Evolutionary conservation across 2,888 invertebrate genomes (phyloP), one percentile per base, ranked within the genome.

Genomic region (Augiades crinisus): DNA sequence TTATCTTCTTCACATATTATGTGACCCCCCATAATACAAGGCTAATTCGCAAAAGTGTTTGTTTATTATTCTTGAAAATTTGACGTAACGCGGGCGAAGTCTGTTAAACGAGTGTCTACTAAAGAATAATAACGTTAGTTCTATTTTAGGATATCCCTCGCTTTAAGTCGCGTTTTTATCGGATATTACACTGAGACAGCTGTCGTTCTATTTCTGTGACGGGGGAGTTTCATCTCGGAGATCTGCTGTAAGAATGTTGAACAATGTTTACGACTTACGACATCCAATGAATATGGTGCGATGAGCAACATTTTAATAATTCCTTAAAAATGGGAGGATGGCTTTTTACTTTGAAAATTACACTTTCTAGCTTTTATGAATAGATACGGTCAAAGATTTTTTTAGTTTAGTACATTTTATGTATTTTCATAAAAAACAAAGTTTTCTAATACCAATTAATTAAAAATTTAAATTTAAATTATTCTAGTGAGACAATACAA

Each of bases 191-290:
- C 65, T 67, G 68, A 78, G 64, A 79, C 85, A 86, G 85, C 85
- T 88, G 87, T 82, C 80, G 68, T 68, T 75, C 79, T 84, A 86
- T 86, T 86, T 87, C 76, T 70, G 80, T 76, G 70, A 68, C 67
- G 70, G 72, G 79, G 78, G 78, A 72, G 73, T 73, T 70, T 70
- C 68, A 67, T 75, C 69, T 66, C 60, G 55, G 61, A 60, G 59
- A 44, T 34, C 41, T 49, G 34, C 14, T 46, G 44, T 62, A 58
- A 58, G 44, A 51, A 51, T 51, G 27, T 44, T 63, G 55, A 58
- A 54, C 49, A 52, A 53, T 53, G 54, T 54, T 53, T 49, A 53
- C 52, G 53, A 60, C 55, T 53, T 49, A 53, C 52, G 53, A 60
- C 56, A 46, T 22, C 53, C 57, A 59, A 62, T 60, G 60, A 61